phyloP scores from a whole-genome alignment of 2,888 invertebrate species.

The Pandemis cinnamomeana region DNA sequence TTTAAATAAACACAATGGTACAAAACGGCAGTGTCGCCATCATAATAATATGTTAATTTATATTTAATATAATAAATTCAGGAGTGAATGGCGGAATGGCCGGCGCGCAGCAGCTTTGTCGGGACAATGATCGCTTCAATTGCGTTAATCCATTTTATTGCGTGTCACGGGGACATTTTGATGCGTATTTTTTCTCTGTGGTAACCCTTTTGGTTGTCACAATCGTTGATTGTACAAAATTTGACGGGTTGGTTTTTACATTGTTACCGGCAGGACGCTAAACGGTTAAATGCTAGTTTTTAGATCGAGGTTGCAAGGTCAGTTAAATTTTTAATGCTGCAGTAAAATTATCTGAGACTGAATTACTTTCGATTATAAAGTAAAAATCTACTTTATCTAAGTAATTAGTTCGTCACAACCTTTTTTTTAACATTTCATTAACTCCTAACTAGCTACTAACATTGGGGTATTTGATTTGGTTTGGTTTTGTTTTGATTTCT shows the following conservation, averaged over 20 bases:
- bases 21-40: conserved; percentile 41
- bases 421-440: too few relatives aligned
- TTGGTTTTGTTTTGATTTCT: too few relatives aligned
- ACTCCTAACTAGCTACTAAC: too few relatives aligned
- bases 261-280: conserved; percentile 17
- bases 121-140: conserved; percentile 40
- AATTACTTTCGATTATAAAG: too few relatives aligned
- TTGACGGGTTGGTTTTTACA: conserved; percentile 27
- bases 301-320: background rate
- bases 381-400: too few relatives aligned
- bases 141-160: conserved; percentile 44
- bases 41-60: conserved; percentile 43
- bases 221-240: conserved; percentile 40
- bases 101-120: conserved; percentile 32
- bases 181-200: conserved; percentile 40
- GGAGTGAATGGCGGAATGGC: conserved; percentile 38
- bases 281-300: conserved; percentile 5
- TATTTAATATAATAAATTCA: conserved; percentile 44
- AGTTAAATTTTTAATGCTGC: background rate
- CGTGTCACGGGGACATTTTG: conserved; percentile 42
- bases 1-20: conserved; percentile 41
- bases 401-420: too few relatives aligned
- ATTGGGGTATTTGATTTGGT: too few relatives aligned
- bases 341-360: background rate
- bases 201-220: conserved; percentile 39